Base-by-base conservation (phyloP, 1,140 invertebrate species). In the Drosophila arizonae region DNA sequence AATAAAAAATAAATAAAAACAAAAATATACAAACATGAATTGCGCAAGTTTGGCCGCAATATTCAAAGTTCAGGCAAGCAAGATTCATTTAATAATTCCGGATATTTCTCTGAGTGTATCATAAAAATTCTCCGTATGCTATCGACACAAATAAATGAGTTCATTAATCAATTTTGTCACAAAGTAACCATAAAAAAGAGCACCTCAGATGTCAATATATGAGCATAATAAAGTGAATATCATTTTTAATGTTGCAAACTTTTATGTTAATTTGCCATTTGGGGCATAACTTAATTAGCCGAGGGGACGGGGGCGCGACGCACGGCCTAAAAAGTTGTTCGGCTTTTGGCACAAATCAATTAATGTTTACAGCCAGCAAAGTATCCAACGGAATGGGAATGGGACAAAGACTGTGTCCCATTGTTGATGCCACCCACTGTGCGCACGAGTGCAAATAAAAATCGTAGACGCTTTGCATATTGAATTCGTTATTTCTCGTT, bases 161-260 rank as follows among this genome's bases (percentile, higher is more conserved):
- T 86, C 81, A 86, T 86, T 86, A 87, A 86, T 87, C 81, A 86
- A 87, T 86, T 86, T 86, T 71, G 81, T 86, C 81, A 86, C 81
- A 86, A 77, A 86, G 79, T 66, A 78, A 74, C 81, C 66, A 84
- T 84, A 84, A 84, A 85, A 85, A 76, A 55, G 62, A 84, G 69
- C 73, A 69, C 57, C 64, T 39, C 56, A 69, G 46, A 60, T 67
- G 57, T 36, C 65, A 56, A 36, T 61, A 56, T 55, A 67, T 55
- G 70, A 60, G 70, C 66, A 70, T 62, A 62, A 87, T 82, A 79
- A 86, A 87, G 62, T 76, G 78, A 52, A 58, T 69, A 62, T 55
- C 39, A 58, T 68, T 71, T 81, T 86, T 76, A 79, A 82, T 81
- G 81, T 76, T 87, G 79, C 81, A 87, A 86, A 87, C 62, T 79